Evolutionary conservation across 2,888 invertebrate genomes (phyloP).

Genomic region (Zygothrica quintamaculata): DNA sequence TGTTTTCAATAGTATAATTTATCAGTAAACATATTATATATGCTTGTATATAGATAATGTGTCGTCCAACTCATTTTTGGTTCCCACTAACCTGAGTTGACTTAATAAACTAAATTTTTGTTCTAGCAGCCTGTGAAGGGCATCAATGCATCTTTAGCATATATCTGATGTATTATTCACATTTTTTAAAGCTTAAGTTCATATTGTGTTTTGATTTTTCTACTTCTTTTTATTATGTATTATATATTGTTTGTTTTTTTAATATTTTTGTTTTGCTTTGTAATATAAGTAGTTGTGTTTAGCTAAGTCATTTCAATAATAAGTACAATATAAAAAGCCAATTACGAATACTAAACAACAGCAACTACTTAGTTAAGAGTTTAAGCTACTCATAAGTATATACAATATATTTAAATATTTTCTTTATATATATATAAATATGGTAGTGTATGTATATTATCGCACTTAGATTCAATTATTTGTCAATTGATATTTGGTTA

Average conservation of each 20-base stretch:
- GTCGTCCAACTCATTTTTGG: constrained; percentile 10
- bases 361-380: constrained; percentile 57
- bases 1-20: constrained; percentile 13
- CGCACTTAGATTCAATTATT: constrained; percentile 82
- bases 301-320: constrained; percentile 52
- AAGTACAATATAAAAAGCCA: constrained; percentile 73
- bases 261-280: constrained; percentile 37
- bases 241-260: constrained; percentile 29
- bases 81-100: constrained; percentile 22
- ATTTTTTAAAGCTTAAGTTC: constrained; percentile 66
- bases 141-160: constrained; percentile 60
- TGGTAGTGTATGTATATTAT: constrained; percentile 27
- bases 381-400: constrained; percentile 49
- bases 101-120: constrained; percentile 45
- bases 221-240: constrained; percentile 16
- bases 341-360: constrained; percentile 63
- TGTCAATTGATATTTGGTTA: constrained; percentile 84
- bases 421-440: background rate
- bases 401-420: constrained; percentile 12
- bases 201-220: constrained; percentile 22
- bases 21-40: background rate
- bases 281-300: constrained; percentile 28
- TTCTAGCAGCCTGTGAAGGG: constrained; percentile 82
- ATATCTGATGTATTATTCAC: constrained; percentile 44
- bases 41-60: constrained; percentile 18